These are phyloP conservation scores for Odontesthes bonariensis DNA, from an alignment of 2,113 vertebrate species.

Conservation along the genomic window DNA sequence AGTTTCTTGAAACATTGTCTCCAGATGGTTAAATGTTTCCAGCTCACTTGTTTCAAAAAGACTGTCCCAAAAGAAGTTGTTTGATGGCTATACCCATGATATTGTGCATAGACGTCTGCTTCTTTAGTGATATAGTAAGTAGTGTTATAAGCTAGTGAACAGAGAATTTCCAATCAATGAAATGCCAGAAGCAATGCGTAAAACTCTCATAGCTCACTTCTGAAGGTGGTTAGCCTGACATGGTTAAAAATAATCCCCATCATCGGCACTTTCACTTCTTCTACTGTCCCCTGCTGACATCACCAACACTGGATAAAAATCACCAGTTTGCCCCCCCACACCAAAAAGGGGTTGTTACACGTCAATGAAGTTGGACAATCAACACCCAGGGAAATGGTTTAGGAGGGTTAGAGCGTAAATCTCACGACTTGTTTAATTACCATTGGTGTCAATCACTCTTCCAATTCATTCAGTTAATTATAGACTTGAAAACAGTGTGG, in stretches of 20 bases:
- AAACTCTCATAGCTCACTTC: no score
- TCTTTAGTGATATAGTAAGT: no score
- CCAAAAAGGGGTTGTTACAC: neutral
- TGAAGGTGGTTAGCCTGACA: no score
- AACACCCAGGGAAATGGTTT: neutral
- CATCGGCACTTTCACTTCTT: neutral
- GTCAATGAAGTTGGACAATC: neutral
- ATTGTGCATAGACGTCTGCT: no score
- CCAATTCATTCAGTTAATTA: slow-evolving; percentile 18
- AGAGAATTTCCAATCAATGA: no score
- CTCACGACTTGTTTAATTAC: slow-evolving; percentile 14
- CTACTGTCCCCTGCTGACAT: neutral
- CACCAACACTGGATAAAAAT: neutral
- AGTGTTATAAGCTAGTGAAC: no score
- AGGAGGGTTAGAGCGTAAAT: neutral
- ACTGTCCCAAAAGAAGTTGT: neutral
- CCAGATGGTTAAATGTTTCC: neutral
- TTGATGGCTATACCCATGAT: neutral
- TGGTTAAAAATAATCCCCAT: accelerated
- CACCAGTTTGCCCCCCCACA: neutral
- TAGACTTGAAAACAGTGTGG: slow-evolving; percentile 20
- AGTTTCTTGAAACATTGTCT: neutral
- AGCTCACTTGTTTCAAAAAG: neutral
- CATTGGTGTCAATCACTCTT: slow-evolving; percentile 5
- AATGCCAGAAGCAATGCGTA: no score